phyloP scores from a whole-genome alignment of 2,113 vertebrate genomes.

The Spea bombifrons region DNA sequence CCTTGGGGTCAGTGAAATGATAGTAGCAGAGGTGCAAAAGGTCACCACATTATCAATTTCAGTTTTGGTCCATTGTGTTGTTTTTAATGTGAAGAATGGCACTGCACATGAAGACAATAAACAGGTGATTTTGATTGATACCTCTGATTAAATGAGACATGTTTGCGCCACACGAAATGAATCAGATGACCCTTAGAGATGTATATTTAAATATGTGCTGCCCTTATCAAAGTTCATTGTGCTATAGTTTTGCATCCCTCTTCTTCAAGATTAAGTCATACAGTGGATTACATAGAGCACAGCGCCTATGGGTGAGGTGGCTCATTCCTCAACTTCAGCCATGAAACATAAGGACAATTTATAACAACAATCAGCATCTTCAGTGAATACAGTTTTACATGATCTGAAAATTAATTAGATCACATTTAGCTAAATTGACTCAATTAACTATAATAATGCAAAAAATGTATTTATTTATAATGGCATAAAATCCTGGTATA shows the following conservation, averaged over 20 bases:
- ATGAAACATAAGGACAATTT: too few species aligned
- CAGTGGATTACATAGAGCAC: too few species aligned
- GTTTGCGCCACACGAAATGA: conserved; percentile 7
- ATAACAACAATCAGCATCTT: too few species aligned
- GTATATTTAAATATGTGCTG: background rate
- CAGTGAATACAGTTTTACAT: too few species aligned
- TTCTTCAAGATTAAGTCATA: background rate
- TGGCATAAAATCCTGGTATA: too few species aligned
- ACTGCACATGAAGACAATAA: conserved; percentile 33
- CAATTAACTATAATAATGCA: too few species aligned
- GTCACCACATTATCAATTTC: conserved; percentile 41
- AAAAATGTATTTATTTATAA: too few species aligned
- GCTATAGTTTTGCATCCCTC: background rate
- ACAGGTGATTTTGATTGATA: conserved; percentile 45
- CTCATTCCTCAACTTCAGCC: too few species aligned
- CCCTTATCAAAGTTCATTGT: background rate
- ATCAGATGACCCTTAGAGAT: conserved; percentile 3
- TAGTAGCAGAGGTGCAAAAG: conserved; percentile 25
- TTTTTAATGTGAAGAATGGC: conserved; percentile 36
- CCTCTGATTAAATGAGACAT: conserved; percentile 27
- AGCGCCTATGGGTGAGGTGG: too few species aligned
- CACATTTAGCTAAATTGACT: too few species aligned
- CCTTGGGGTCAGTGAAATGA: conserved; percentile 38
- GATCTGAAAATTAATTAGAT: too few species aligned
- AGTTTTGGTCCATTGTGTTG: conserved; percentile 45